These are phyloP conservation scores for Drosophila ficusphila DNA, from an alignment of 1,140 invertebrate species.

Conservation along the genomic window DNA sequence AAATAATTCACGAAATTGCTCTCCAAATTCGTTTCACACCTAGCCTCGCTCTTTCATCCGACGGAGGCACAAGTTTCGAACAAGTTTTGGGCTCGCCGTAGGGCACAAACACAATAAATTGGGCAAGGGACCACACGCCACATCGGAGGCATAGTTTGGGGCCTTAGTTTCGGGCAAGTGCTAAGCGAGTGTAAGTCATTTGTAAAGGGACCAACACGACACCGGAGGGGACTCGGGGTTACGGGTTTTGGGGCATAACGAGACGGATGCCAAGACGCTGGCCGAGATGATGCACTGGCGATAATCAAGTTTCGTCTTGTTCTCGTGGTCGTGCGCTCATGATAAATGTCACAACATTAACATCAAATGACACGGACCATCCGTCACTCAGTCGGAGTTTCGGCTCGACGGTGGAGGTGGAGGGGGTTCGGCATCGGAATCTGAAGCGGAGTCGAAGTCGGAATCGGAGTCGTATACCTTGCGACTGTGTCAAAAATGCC, in stretches of 20 bases:
- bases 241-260: conserved; percentile 47
- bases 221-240: conserved; percentile 10
- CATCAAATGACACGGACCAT: conserved; percentile 84
- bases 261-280: conserved; percentile 55
- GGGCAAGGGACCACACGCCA: conserved; percentile 62
- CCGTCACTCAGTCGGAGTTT: conserved; percentile 83
- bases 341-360: conserved; percentile 84
- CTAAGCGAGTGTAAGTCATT: conserved; percentile 73
- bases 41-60: not conserved
- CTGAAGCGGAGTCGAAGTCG: conserved; percentile 3
- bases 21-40: conserved; percentile 38
- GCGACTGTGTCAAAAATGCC: conserved; percentile 56
- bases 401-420: not conserved
- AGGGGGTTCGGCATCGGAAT: conserved; percentile 10
- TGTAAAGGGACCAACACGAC: conserved; percentile 63
- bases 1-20: conserved; percentile 45
- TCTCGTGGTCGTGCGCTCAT: conserved; percentile 78
- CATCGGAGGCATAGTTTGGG: conserved; percentile 35
- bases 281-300: conserved; percentile 76
- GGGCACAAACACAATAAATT: conserved; percentile 42
- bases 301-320: conserved; percentile 82
- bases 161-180: conserved; percentile 43
- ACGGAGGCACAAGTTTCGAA: conserved; percentile 25
- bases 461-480: conserved; percentile 25
- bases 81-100: conserved; percentile 37